Evolutionary conservation across 2,888 invertebrate species (phyloP), one percentile per base, ranked within the genome.

Genomic region (Drosophila rubida): DNA sequence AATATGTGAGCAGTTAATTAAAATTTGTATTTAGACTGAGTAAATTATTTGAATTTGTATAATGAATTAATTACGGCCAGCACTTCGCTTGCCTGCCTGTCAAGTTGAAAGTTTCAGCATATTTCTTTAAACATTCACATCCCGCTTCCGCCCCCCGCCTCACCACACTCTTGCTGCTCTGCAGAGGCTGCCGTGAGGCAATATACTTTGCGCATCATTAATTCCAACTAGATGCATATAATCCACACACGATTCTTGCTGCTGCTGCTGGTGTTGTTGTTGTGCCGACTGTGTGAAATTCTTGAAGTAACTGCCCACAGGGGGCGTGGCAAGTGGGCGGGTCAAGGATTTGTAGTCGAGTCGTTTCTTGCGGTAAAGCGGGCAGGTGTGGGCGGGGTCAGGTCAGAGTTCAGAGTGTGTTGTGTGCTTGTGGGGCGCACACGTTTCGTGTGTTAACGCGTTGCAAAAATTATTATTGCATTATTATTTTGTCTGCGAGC

Each of bases 401-500:
- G 22, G 57, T 23, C 30, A 11, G 9, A 37, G 7, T 13, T 64
- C 35, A 48, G 27, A 45, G 77, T 59, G 51, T 54, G 22, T 51
- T 58, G 45, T 35, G 59, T 68, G 74, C 67, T 66, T 71, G 80
- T 61, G 70, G 13, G 54, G 14, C 63, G 14, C 61, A 57, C 73
- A 75, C 69, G 63, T 81, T 75, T 76, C 75, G 60, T 75, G 86
- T 88, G 88, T 85, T 90, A 90, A 90, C 80, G 89, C 89, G 78
- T 80, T 87, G 90, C 76, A 86, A 87, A 88, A 84, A 88, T 82
- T 84, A 88, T 90, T 89, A 85, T 89, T 89, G 82, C 85, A 73
- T 83, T 86, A 89, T 88, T 83, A 89, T 89, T 78, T 83, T 89
- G 80, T 83, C 78, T 88, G 80, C 75, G 53, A 69, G 87, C 70